These are phyloP conservation scores for Ranitomeya imitator DNA, from an alignment of 2,113 vertebrate species.

Conservation along the genomic window DNA sequence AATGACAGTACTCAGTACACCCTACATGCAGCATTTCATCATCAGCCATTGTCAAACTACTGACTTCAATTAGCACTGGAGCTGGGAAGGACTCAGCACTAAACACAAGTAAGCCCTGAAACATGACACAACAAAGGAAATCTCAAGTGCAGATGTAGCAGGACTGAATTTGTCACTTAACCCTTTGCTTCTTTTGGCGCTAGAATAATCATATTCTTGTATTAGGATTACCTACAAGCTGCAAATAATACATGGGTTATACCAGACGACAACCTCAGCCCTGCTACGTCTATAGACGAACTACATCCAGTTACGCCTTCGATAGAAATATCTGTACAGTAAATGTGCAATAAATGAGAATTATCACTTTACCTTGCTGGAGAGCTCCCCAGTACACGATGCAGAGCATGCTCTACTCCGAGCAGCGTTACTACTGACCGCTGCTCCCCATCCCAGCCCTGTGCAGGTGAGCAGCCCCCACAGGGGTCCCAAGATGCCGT, in stretches of 20 bases:
- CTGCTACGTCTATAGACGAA: background rate
- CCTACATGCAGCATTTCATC: background rate
- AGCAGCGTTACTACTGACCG: conserved; percentile 24
- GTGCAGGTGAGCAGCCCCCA: conserved; percentile 11
- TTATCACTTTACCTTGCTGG: conserved; percentile 30
- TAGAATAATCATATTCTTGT: background rate
- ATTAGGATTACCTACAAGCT: background rate
- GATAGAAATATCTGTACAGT: background rate
- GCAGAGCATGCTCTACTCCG: conserved; percentile 42
- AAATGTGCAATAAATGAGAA: background rate
- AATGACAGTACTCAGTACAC: conserved; percentile 1
- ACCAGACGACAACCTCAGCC: background rate
- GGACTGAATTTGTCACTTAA: background rate
- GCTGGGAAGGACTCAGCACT: background rate
- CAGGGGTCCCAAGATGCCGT: background rate
- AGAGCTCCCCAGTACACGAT: background rate
- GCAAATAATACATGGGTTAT: background rate
- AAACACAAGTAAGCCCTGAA: background rate
- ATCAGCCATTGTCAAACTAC: conserved; percentile 11
- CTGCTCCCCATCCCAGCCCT: conserved; percentile 9
- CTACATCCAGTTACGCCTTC: background rate
- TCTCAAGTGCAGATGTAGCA: background rate
- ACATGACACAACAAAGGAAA: conserved; percentile 11
- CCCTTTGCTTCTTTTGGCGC: background rate
- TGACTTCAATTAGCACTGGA: conserved; percentile 1